Base-by-base conservation (phyloP, 2,888 invertebrate species). In the Ceriagrion tenellum region DNA sequence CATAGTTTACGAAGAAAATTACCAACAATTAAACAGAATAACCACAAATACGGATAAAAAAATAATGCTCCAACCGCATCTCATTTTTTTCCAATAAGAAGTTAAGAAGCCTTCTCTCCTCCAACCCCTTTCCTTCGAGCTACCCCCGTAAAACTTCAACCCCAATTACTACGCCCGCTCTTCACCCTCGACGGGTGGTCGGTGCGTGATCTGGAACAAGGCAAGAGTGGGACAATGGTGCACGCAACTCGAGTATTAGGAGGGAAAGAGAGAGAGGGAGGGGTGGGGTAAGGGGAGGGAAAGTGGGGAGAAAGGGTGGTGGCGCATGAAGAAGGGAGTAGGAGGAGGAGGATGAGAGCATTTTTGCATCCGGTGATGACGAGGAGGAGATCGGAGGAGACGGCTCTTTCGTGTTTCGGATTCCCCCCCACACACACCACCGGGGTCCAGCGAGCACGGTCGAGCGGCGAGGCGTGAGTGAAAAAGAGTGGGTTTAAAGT, bases 321-420 rank as follows among this genome's bases (percentile, higher is more conserved):
- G 93, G 35, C 47, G 89, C 55, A 26, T 89, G 55, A 55, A 55
- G 55, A 23, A n/a, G 69, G 47, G 20, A 55, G 55, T 55, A 63
- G 93, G 35, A 90, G 18, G 35, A 26, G 35, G 59, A 40, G 91
- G 47, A 47, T 47, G 2, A 8, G 47, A 47, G 47, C 47, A 47
- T 47, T 26, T 74, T 81, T 35, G 30, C 30, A 81, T n/a, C 23
- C 26, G 91, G 93, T n/a, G 91, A 91, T 93, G 47, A 35, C 91
- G 91, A 59, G 12, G 63, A 93, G 69, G 69, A 40, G 47, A 30
- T 55, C 20, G 69, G 63, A 69, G 23, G 74, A 26, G 69, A 47
- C 69, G 59, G 13, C 69, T 69, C 93, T 35, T 81, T 26, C 30
- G 30, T 30, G 30, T 81, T 81, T 26, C 30, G 81, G 35, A 30